These are phyloP conservation scores for Nestor notabilis DNA, from an alignment of 2,113 vertebrate species.

Conservation along the genomic window DNA sequence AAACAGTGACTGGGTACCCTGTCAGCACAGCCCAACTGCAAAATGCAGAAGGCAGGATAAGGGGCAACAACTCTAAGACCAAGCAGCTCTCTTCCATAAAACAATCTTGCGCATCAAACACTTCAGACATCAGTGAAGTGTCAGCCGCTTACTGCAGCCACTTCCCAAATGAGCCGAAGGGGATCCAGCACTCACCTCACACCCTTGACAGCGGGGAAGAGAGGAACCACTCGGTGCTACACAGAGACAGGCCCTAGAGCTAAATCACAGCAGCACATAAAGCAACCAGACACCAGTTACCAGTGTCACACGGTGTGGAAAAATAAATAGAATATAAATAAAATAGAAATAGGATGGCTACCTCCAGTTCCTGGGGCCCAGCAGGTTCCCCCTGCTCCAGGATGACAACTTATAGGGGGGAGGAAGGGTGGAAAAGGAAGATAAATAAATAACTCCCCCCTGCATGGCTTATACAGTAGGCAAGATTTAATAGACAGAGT, in stretches of 20 bases:
- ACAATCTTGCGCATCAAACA: neutral
- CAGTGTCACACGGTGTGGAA: neutral
- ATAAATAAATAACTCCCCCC: neutral
- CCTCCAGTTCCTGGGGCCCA: neutral
- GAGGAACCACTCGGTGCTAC: accelerated
- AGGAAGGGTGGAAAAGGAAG: neutral
- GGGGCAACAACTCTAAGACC: neutral
- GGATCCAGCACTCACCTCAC: neutral
- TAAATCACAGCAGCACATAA: neutral
- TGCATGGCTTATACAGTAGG: neutral
- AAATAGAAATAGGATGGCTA: neutral
- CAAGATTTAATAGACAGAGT: conserved; percentile 58
- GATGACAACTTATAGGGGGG: neutral
- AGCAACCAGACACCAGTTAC: neutral
- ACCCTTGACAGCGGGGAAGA: neutral
- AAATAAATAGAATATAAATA: neutral
- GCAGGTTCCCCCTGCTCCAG: neutral
- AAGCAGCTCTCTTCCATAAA: neutral
- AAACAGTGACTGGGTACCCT: accelerated
- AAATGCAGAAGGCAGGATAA: neutral
- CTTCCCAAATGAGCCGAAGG: neutral
- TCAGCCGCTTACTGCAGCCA: neutral
- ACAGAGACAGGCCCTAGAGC: neutral
- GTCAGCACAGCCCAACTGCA: accelerated
- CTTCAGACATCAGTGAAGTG: neutral